Evolutionary conservation across 2,888 invertebrate species (phyloP), one percentile per base, ranked within the genome.

Genomic region (Thecophora atra): DNA sequence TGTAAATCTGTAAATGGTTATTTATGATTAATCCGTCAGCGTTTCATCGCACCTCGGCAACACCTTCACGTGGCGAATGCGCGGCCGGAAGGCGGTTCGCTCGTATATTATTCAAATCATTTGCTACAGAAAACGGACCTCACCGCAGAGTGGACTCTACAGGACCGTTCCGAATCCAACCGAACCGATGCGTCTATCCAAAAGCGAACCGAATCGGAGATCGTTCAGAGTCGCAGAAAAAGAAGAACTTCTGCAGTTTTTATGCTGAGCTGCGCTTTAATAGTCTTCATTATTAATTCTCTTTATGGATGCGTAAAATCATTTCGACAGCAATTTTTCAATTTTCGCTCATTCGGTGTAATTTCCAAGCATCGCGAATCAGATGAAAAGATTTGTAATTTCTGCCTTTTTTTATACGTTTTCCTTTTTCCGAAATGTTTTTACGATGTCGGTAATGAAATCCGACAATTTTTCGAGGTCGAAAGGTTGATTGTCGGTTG

Each of bases 11-110:
- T 73, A 76, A 76, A 75, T 77, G 71, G 74, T 74, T 71, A 76
- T 77, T 77, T 77, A 77, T 75, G 76, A 77, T 77, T 77, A 77
- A 76, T 77, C 75, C 74, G 71, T 77, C 75, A 75, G 71, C 72
- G 72, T 75, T 75, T 76, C 64, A 70, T 63, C 70, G 56, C 71
- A 56, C 56, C 71, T 56, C 65, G 56, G 56, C 56, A 71, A 64
- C 71, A 70, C 62, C 70, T 70, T 70, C 70, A 63, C 51, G 42
- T 30, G 42, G 21, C n/a, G n/a, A 68, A 52, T 47, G 67, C 8
- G 56, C 54, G 47, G 47, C 44, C 47, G 19, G 24, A 42, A 6
- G 63, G 51, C 47, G 37, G 44, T 42, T 26, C 26, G 30, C 51
- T 70, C 70, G 70, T 70, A 70, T 51, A 70, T 70, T 70, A 70